A percentile compares a stretch with the other conserved stretches of the same genome.
These are phyloP conservation scores for Orius insidiosus DNA, from an alignment of 1,140 invertebrate genomes.

Conservation along the genomic window DNA sequence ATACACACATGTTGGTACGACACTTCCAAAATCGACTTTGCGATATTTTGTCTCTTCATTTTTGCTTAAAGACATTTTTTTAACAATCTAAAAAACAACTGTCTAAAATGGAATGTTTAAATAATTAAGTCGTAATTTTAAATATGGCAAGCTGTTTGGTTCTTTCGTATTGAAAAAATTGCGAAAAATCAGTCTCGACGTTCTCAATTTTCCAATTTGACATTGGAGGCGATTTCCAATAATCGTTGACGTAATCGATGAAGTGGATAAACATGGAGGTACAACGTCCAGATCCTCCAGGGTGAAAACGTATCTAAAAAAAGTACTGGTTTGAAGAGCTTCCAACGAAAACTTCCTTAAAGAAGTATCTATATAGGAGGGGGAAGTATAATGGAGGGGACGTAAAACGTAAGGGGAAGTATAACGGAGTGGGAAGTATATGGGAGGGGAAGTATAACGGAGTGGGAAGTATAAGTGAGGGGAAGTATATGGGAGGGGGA, in stretches of 20 bases:
- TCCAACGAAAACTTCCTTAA: no score
- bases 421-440: no score
- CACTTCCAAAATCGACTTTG: no score
- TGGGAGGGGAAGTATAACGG: no score
- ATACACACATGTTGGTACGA: no score
- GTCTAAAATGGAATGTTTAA: conserved; percentile 3
- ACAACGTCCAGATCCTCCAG: conserved; percentile 55
- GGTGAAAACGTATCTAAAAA: conserved; percentile 54
- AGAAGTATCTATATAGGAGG: no score
- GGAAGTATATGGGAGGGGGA: no score
- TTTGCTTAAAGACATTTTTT: not conserved
- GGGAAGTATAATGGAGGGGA: no score
- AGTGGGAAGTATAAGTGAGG: no score
- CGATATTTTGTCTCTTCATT: no score
- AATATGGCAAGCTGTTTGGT: conserved; percentile 57
- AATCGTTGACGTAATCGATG: conserved; percentile 35
- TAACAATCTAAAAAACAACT: not conserved
- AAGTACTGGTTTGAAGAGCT: no score
- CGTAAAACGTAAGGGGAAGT: no score
- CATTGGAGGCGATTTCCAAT: conserved; percentile 27
- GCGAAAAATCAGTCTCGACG: conserved; percentile 51
- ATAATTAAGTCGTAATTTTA: conserved; percentile 33
- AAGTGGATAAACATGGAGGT: conserved; percentile 77
- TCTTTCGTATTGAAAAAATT: conserved; percentile 66
- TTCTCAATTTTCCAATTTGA: conserved; percentile 39